Evolutionary conservation across 2,797 vertebrate species (phyloP).

Genomic region (Mus spretus): DNA sequence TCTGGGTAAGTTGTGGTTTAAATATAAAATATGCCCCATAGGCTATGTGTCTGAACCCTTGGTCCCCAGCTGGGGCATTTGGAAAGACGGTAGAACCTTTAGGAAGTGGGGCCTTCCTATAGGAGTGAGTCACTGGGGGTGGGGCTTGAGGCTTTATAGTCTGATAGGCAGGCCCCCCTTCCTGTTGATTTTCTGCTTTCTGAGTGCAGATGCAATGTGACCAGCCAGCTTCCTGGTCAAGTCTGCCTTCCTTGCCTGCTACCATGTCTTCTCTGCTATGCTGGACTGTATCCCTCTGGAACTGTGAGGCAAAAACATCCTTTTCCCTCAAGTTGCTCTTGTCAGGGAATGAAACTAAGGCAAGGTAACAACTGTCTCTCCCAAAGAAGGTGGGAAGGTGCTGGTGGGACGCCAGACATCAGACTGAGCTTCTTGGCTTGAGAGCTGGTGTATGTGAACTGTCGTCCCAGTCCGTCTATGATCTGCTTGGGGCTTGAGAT

Average conservation of each 20-base stretch:
- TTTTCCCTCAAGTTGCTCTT: neutral
- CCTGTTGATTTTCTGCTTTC: neutral
- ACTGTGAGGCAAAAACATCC: neutral
- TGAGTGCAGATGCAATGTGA: neutral
- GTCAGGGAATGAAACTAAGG: neutral
- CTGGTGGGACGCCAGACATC: neutral
- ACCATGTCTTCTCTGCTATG: neutral
- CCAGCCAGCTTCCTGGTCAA: neutral
- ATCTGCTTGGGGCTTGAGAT: neutral
- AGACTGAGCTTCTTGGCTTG: neutral
- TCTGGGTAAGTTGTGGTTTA: neutral
- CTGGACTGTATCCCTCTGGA: neutral
- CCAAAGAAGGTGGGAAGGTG: neutral
- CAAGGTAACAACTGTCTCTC: neutral
- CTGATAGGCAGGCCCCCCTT: neutral
- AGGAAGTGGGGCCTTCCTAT: neutral
- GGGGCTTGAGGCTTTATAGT: neutral
- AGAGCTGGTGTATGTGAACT: neutral
- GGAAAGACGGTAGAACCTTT: neutral
- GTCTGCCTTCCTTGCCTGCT: neutral
- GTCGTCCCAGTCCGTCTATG: neutral
- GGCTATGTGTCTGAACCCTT: neutral
- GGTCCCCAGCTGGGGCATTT: neutral
- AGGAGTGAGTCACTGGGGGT: neutral
- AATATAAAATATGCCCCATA: neutral